A percentile compares a stretch with the other conserved stretches of the same genome.
Evolutionary conservation across 2,888 invertebrate genomes (phyloP).

Genomic region (Fissipunctia ypsillon): DNA sequence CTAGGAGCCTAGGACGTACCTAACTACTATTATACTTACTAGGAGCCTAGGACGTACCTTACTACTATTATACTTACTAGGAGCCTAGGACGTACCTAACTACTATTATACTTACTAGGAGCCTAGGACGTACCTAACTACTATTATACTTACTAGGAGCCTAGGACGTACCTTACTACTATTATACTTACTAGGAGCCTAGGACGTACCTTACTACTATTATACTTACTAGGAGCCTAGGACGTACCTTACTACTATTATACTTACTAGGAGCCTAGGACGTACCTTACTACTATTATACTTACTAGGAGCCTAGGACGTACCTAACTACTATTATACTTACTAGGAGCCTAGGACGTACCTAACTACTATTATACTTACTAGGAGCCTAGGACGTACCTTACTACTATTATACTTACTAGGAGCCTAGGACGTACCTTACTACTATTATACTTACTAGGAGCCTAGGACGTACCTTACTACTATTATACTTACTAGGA

Average conservation of each 20-base stretch:
- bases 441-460: conserved; percentile 14
- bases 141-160: conserved; percentile 12
- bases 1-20: conserved; percentile 8
- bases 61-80: conserved; percentile 14
- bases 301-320: conserved; percentile 7
- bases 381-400: conserved; percentile 8
- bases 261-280: conserved; percentile 14
- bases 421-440: conserved; percentile 10
- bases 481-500: conserved; percentile 13
- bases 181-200: conserved; percentile 10
- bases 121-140: conserved; percentile 14
- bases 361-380: conserved; percentile 16
- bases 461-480: conserved; percentile 15
- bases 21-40: conserved; percentile 17
- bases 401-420: conserved; percentile 17
- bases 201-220: conserved; percentile 16
- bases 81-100: conserved; percentile 15
- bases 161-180: conserved; percentile 15
- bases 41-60: conserved; percentile 10
- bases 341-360: conserved; percentile 11
- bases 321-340: conserved; percentile 16
- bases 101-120: conserved; percentile 13
- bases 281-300: conserved; percentile 18
- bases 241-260: conserved; percentile 13
- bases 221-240: conserved; percentile 10